Evolutionary conservation across 2,113 vertebrate species (phyloP), one percentile per base, ranked within the genome.

Genomic region (Bucco capensis): DNA sequence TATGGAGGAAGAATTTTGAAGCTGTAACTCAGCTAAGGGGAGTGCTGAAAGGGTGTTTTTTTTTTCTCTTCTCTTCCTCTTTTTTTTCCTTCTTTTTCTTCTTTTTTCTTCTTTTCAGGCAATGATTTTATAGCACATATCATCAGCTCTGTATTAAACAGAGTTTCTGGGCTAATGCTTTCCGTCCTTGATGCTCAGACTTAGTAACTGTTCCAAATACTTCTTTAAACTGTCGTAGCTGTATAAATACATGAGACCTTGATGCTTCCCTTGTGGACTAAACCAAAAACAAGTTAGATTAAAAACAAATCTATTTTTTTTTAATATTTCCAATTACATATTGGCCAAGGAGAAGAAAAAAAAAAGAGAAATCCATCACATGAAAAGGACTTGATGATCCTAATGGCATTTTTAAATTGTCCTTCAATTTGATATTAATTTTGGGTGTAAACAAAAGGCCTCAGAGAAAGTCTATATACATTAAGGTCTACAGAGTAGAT

Each of bases 211-310:
- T 19, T 88, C 75, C 42, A 86, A 93, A 86, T 7, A 83, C 46
- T 33, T 76, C 78, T 88, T 94, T 77, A 75, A 94, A 91, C 44
- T 87, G 18, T 67, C 67, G 85, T 81, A 78, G n/a, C 67, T 95
- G n/a, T 64, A 49, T 58, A 94, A 94, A 85, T 83, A 72, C 30
- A 70, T 35, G 65, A 83, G 46, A 75, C n/a, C 10, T 84, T 40
- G 89, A 44, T 16, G 30, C 93, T 96, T 90, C 60, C 28, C 86
- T 76, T 75, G 80, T 80, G 42, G 40, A 65, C 64, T 75, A 77
- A 89, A 86, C 5, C 14, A 42, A 95, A 70, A 50, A 96, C 25
- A 83, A 88, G 67, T 44, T 79, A 93, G 46, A 95, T 83, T n/a
- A 35, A 65, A 58, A 95, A 81, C 42, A 71, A 46, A 40, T 33